Percentiles rank a stretch among this genome's conserved stretches.
phyloP scores from a whole-genome alignment of 64 coral and sea anemone species.

The Stichodactyla helianthus region DNA sequence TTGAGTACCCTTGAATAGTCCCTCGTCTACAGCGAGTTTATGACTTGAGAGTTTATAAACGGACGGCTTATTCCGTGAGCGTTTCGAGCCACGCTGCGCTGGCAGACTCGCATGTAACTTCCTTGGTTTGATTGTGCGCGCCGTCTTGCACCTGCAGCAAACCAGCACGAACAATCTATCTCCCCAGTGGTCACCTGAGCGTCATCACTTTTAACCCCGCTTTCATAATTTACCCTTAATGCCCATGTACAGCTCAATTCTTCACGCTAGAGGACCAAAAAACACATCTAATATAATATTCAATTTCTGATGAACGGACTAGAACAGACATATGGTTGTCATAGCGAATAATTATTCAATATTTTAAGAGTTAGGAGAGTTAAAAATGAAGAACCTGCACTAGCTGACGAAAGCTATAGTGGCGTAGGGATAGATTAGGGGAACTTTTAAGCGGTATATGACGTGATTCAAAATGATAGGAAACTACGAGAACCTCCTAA shows the following conservation, averaged over 20 bases:
- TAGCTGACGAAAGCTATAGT: not conserved
- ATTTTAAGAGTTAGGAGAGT: too few relatives aligned
- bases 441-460: not conserved
- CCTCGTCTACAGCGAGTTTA: not conserved
- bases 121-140: conserved; percentile 13
- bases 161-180: not conserved
- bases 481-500: not conserved
- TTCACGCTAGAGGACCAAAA: not conserved
- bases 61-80: not conserved
- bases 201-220: not conserved
- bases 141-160: conserved; percentile 6
- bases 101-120: not conserved
- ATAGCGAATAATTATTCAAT: too few relatives aligned
- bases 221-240: not conserved
- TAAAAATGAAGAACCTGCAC: too few relatives aligned
- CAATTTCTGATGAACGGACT: too few relatives aligned
- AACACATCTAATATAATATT: too few relatives aligned
- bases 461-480: not conserved
- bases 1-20: not conserved
- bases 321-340: too few relatives aligned
- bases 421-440: not conserved
- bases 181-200: not conserved
- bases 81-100: not conserved
- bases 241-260: not conserved
- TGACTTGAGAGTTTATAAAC: not conserved